Evolutionary conservation across 2,113 vertebrate species (phyloP), one percentile per base, ranked within the genome.

Genomic region (Neolamprologus tretocephalus): DNA sequence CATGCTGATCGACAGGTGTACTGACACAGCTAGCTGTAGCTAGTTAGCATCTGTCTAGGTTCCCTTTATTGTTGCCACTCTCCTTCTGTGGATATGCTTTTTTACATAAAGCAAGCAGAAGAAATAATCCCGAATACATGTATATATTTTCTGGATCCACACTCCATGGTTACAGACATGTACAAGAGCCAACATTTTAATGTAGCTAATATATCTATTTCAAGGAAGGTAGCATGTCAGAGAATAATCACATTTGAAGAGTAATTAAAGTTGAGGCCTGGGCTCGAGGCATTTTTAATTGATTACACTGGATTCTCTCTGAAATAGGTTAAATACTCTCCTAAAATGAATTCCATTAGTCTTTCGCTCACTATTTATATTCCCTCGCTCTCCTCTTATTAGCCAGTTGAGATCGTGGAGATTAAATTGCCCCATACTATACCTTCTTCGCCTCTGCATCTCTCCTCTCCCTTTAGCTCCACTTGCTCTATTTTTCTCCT

Each of bases 281-380:
- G 61, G 87, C 92, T 95, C 82, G 91, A 93, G 93, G 83, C 47
- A 75, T 86, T 83, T 92, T 93, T 93, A 95, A 96, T 95, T 96
- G 94, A 96, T 96, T 93, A 94, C 81, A 91, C 89, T 93, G 88
- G 88, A 94, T 95, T 93, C 81, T 86, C 85, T 85, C 89, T 93
- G 90, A 96, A 96, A 94, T 93, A 90, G 93, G 93, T 95, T 95
- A 95, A 96, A 96, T 90, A 87, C 90, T 90, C 86, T 66, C 81
- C 94, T 92, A 93, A 96, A 96, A 97, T 95, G 87, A 95, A 91
- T 89, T 86, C 92, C 95, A 95, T 96, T 95, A 94, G 89, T 95
- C 95, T 90, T 88, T 83, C 7, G 86, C 89, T 91, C 90, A 89
- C 91, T 93, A 95, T 96, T 95, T 96, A 90, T 94, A 95, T 92